Conservation (phyloP, 2,113 vertebrate genomes). For the Forbesichthys agassizii region DNA sequence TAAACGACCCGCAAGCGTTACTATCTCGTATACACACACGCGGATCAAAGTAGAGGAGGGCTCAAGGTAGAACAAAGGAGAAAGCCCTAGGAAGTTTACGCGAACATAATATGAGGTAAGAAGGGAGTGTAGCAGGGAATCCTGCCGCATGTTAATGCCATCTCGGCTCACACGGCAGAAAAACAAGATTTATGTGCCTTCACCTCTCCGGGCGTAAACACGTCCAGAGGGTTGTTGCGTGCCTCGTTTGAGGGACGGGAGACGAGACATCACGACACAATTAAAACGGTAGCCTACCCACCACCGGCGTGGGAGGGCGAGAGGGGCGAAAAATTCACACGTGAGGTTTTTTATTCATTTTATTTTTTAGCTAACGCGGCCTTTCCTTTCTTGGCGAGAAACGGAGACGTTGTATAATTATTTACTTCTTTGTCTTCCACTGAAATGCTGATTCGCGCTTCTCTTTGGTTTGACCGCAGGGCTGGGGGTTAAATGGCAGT, state of each 20-base stretch:
- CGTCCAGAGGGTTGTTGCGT: conserved; percentile 76
- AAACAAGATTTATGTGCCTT: conserved; percentile 87
- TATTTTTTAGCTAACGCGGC: conserved; percentile 84
- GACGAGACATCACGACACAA: conserved; percentile 59
- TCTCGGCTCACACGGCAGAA: conserved; percentile 82
- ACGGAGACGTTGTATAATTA: conserved; percentile 85
- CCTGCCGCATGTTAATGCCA: conserved; percentile 89
- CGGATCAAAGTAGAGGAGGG: conserved; percentile 36
- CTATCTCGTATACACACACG: not conserved
- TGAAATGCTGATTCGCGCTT: conserved; percentile 87
- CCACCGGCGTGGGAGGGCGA: conserved; percentile 87
- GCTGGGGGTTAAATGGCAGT: conserved; percentile 63
- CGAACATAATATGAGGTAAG: conserved; percentile 61
- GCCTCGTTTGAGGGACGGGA: conserved; percentile 81
- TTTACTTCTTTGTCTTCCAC: conserved; percentile 87
- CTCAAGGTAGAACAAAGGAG: conserved; percentile 29
- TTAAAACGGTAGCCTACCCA: conserved; percentile 77
- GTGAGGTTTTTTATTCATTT: conserved; percentile 72
- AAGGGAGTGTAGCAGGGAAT: conserved; percentile 80
- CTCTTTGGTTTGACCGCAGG: conserved; percentile 50
- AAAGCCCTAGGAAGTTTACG: conserved; percentile 15
- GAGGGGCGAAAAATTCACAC: conserved; percentile 82
- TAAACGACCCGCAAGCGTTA: not conserved
- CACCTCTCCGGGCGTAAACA: conserved; percentile 86
- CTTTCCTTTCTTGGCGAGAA: conserved; percentile 73